A percentile compares a stretch with the other conserved stretches of the same genome.
Evolutionary conservation across 1,140 invertebrate species (phyloP).

Genomic region (Latrodectus geometricus): DNA sequence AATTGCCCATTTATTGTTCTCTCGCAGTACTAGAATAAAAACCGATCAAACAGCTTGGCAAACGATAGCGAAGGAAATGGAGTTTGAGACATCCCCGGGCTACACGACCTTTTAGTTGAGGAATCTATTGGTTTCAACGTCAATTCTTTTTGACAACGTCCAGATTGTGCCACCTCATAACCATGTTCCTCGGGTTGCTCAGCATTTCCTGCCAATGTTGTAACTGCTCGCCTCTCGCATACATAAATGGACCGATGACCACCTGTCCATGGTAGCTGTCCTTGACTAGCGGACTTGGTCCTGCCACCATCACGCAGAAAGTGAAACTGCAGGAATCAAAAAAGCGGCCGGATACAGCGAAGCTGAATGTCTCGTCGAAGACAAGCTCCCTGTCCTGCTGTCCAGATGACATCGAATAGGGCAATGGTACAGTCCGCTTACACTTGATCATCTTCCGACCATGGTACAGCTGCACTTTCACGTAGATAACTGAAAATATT

Average conservation of each 20-base stretch:
- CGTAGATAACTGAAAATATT: constrained; percentile 60
- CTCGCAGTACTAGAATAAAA: neutral
- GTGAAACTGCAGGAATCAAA: constrained; percentile 67
- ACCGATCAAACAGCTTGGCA: neutral
- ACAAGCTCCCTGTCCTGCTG: constrained; percentile 61
- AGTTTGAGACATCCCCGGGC: neutral
- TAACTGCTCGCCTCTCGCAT: constrained; percentile 68
- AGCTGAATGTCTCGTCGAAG: constrained; percentile 68
- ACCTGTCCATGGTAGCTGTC: constrained; percentile 45
- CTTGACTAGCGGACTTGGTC: neutral
- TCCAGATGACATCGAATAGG: constrained; percentile 19
- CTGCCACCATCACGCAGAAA: constrained; percentile 63
- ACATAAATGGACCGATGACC: constrained; percentile 69
- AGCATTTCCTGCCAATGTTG: constrained; percentile 73
- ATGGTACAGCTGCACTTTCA: constrained; percentile 66
- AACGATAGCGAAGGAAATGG: neutral
- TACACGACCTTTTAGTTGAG: too few species aligned
- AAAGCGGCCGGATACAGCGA: constrained; percentile 65
- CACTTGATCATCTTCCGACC: constrained; percentile 67
- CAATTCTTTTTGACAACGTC: constrained; percentile 30
- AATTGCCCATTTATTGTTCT: neutral
- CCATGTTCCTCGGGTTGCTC: constrained; percentile 76
- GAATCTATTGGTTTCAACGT: neutral
- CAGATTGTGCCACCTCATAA: constrained; percentile 76
- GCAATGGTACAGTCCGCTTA: constrained; percentile 66